phyloP scores from a whole-genome alignment of 2,888 invertebrate genomes.

The Yponomeuta sedellus region DNA sequence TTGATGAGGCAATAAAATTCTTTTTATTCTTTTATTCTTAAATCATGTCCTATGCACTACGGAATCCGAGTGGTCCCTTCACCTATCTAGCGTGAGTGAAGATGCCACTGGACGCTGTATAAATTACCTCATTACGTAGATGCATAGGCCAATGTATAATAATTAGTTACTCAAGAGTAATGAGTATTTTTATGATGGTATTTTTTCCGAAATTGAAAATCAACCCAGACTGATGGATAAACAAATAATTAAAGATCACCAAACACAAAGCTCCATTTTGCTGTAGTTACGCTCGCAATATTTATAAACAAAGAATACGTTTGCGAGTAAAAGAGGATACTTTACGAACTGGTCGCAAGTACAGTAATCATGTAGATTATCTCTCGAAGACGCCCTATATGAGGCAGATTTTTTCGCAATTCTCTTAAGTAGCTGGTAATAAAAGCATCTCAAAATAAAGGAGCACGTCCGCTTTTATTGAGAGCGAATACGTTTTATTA shows the following conservation, averaged over 20 bases:
- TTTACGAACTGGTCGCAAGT: not conserved
- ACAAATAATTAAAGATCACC: not conserved
- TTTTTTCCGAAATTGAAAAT: no score
- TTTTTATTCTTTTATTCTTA: no score
- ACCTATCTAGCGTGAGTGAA: no score
- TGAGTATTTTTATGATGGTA: no score
- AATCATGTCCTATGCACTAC: no score
- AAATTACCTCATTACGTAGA: no score
- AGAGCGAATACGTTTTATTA: conserved; percentile 23
- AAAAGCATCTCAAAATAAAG: conserved; percentile 39
- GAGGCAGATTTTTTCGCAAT: conserved; percentile 30
- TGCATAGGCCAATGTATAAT: no score
- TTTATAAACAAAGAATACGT: conserved; percentile 1
- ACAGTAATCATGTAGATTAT: conserved; percentile 40
- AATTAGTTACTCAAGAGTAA: no score
- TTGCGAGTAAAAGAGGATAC: not conserved
- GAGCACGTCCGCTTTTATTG: conserved; percentile 33
- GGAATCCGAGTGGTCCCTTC: no score
- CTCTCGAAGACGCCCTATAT: conserved; percentile 32
- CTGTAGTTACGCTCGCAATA: not conserved
- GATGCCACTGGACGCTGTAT: no score
- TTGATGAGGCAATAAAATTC: no score
- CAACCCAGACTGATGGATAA: no score
- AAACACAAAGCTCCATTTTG: not conserved
- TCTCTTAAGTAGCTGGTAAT: conserved; percentile 37